Conservation (phyloP, 2,797 vertebrate genomes). For the Microctenopoma lineatum region DNA sequence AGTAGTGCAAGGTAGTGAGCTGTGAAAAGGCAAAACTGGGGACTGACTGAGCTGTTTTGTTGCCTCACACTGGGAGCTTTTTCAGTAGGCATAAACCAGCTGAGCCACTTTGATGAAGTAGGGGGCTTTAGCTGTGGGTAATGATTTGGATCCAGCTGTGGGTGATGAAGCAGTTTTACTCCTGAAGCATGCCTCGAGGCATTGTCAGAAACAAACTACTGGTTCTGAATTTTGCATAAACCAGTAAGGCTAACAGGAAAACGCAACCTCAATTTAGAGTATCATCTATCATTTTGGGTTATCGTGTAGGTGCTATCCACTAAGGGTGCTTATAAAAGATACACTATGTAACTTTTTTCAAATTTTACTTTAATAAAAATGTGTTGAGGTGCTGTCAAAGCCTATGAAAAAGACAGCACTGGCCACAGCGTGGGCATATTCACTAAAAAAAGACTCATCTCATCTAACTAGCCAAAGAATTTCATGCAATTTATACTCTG, state of each 20-base stretch:
- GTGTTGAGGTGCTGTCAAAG: no score
- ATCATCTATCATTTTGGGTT: neutral
- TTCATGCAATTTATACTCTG: no score
- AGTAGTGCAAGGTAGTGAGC: slow-evolving; percentile 18
- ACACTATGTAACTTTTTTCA: no score
- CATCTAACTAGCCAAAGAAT: no score
- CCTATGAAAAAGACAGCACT: no score
- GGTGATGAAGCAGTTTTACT: slow-evolving; percentile 47
- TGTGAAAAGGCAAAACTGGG: slow-evolving; percentile 44
- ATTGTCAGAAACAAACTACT: slow-evolving; percentile 31
- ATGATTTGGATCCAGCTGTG: slow-evolving; percentile 61
- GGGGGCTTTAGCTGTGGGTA: slow-evolving; percentile 52
- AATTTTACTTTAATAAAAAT: no score
- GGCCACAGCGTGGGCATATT: no score
- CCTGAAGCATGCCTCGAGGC: slow-evolving; percentile 30
- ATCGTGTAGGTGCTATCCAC: neutral
- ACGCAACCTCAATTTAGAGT: neutral
- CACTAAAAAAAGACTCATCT: no score
- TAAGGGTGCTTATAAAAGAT: neutral
- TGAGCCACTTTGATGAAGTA: slow-evolving; percentile 57
- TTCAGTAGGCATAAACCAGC: slow-evolving; percentile 33
- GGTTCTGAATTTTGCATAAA: slow-evolving; percentile 28
- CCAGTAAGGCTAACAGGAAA: neutral
- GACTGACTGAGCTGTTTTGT: slow-evolving; percentile 41
- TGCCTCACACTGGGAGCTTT: slow-evolving; percentile 38